Percentiles rank a stretch among this genome's conserved stretches.
Evolutionary conservation across 2,113 vertebrate species (phyloP).

Genomic region (Tychaedon coryphoeus): DNA sequence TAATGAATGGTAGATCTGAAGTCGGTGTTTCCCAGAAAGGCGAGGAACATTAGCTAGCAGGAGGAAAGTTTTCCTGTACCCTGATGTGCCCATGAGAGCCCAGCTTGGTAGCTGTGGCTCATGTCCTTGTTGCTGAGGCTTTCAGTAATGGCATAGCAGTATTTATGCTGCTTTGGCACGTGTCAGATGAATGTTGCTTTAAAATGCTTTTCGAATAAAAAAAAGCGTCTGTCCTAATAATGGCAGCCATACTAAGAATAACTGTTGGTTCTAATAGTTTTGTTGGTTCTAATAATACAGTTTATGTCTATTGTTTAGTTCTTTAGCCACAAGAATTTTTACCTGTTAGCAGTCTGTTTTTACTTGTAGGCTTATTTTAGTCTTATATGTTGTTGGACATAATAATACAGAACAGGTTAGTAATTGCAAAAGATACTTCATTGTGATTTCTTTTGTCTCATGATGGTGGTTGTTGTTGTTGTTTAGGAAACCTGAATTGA

Average conservation of each 20-base stretch:
- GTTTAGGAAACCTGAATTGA: constrained; percentile 87
- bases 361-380: not conserved
- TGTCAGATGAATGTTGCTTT: not conserved
- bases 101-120: not conserved
- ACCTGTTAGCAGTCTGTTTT: not conserved
- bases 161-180: not conserved
- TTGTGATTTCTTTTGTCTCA: not conserved
- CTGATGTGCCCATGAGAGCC: not conserved
- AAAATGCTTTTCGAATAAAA: not conserved
- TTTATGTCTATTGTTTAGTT: not conserved
- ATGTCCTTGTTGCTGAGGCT: not conserved
- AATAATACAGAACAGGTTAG: not conserved
- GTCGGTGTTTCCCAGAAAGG: not conserved
- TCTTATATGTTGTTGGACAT: not conserved
- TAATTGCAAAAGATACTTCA: not conserved
- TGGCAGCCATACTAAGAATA: not conserved
- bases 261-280: not conserved
- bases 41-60: not conserved
- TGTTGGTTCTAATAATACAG: not conserved
- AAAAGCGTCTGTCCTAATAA: not conserved
- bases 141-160: not conserved
- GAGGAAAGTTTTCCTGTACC: not conserved
- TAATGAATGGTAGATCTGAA: not conserved
- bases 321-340: not conserved
- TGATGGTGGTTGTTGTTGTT: constrained; percentile 37